Evolutionary conservation across 64 coral and sea anemone species (phyloP).

Genomic region (Astreopora myriophthalma): DNA sequence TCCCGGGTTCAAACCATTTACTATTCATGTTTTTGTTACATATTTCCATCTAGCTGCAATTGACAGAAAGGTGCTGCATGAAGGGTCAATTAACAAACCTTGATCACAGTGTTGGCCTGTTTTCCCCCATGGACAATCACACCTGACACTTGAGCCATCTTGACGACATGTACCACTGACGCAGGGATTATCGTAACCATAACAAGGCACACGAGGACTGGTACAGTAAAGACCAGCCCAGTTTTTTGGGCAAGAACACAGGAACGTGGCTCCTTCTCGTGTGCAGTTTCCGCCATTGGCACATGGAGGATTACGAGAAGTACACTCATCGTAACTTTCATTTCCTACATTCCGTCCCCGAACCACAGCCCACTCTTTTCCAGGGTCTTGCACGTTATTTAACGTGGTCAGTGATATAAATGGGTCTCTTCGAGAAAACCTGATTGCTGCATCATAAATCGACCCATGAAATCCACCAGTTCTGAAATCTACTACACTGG

Average conservation of each 20-base stretch:
- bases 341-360: conserved; percentile 80
- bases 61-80: no score
- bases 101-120: conserved; percentile 76
- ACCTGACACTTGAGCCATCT: conserved; percentile 47
- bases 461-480: conserved; percentile 74
- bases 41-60: no score
- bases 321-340: conserved; percentile 76
- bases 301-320: conserved; percentile 45
- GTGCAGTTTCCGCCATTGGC: conserved; percentile 79
- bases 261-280: conserved; percentile 70
- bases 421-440: not conserved
- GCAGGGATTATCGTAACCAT: conserved; percentile 87
- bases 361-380: conserved; percentile 41
- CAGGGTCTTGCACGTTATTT: not conserved
- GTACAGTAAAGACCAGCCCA: conserved; percentile 87
- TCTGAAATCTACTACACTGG: conserved; percentile 72
- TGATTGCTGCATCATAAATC: conserved; percentile 52
- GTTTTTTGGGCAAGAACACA: conserved; percentile 69
- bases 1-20: no score
- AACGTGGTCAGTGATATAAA: conserved; percentile 41
- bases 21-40: no score
- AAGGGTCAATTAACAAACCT: conserved; percentile 62
- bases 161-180: conserved; percentile 61
- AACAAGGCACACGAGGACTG: conserved; percentile 66
- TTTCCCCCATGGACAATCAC: conserved; percentile 87